These are phyloP conservation scores for Apamea epomidion DNA, from an alignment of 2,888 invertebrate species.

Conservation along the genomic window DNA sequence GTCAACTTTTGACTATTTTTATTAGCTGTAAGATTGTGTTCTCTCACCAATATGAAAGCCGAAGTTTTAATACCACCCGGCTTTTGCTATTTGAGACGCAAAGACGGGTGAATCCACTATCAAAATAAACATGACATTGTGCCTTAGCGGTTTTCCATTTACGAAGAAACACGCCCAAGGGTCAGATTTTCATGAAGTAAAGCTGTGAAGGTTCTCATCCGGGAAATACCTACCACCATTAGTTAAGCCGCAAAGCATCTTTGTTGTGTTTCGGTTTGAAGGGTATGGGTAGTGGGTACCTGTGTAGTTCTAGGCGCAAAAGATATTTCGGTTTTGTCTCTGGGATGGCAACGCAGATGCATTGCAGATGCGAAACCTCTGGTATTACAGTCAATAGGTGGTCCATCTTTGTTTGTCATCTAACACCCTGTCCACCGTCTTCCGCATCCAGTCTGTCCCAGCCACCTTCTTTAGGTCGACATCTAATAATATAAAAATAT, in stretches of 20 bases:
- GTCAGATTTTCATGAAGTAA: neutral
- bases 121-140: conserved; percentile 7
- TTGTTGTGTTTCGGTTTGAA: neutral
- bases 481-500: neutral
- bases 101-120: conserved; percentile 7
- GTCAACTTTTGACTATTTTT: conserved; percentile 17
- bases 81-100: conserved; percentile 17
- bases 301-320: no score
- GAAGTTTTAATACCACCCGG: conserved; percentile 14
- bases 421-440: neutral
- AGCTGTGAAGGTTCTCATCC: neutral
- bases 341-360: no score
- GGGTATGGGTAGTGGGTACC: neutral
- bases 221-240: neutral
- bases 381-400: neutral
- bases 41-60: conserved; percentile 6
- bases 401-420: neutral
- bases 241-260: neutral
- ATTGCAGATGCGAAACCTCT: no score
- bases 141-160: neutral
- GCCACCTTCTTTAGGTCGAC: neutral
- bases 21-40: conserved; percentile 20
- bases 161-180: neutral
- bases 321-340: neutral
- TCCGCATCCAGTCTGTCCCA: neutral